Evolutionary conservation across 2,888 invertebrate species (phyloP).

Genomic region (Orthosia gracilis): DNA sequence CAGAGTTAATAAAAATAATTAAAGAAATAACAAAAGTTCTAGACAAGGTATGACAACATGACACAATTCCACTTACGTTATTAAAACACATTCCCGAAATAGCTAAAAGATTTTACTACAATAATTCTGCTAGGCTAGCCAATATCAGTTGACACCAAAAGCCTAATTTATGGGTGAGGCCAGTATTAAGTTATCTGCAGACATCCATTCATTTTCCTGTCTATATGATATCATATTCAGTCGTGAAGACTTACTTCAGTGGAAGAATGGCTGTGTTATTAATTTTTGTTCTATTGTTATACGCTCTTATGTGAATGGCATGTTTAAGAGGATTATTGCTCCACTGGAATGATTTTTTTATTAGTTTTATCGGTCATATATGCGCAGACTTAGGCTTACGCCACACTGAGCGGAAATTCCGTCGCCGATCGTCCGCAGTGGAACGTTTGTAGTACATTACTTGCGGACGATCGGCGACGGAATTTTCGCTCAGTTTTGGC

Average conservation of each 20-base stretch:
- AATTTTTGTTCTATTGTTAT: constrained; percentile 10
- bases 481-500: no score
- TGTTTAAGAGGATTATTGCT: not conserved
- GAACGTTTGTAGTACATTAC: no score
- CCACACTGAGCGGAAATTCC: no score
- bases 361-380: no score
- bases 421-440: no score
- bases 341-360: not conserved
- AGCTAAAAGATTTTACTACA: constrained; percentile 26
- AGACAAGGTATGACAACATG: not conserved
- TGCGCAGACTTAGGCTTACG: no score
- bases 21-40: not conserved
- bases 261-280: not conserved
- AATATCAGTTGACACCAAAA: constrained; percentile 38
- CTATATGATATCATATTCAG: constrained; percentile 43
- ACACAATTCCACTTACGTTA: constrained; percentile 15
- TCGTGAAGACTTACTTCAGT: constrained; percentile 18
- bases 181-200: constrained; percentile 53
- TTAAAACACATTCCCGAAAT: constrained; percentile 23
- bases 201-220: constrained; percentile 37
- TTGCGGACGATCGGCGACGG: no score
- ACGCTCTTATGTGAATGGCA: not conserved
- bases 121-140: constrained; percentile 21
- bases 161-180: constrained; percentile 38
- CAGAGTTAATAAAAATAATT: not conserved